Evolutionary conservation across 2,888 invertebrate genomes (phyloP), one percentile per base, ranked within the genome.

Genomic region (Drosophila hamatofila): DNA sequence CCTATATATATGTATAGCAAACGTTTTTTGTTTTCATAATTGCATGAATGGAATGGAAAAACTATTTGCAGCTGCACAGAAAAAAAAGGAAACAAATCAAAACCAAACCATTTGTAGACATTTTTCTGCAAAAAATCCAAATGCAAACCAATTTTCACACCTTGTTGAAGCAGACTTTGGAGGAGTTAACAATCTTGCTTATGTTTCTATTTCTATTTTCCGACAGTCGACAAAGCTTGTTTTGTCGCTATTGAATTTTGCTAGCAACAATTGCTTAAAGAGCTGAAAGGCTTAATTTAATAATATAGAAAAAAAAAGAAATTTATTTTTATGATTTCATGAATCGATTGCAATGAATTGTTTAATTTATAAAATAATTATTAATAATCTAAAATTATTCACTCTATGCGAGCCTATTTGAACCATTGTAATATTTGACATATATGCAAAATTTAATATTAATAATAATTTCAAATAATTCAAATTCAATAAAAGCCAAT

Each of bases 51-150:
- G 27, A 72, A 44, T 55, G 30, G 41, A 21, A 4, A 42, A 61
- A 72, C 49, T 44, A 27, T 21, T 69, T 64, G 57, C 74, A 75
- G 74, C 74, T 74, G 70, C 64, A 30, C 37, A 18, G n/a, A 18
- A 14, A 52, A 42, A 42, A 42, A 4, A 5, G 25, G 21, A 42
- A 21, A 42, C 6, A 12, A 42, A 41, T 18, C 41, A 41, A 41
- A 21, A 7, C 12, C n/a, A 54, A 54, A 49, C 39, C 33, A 21
- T 54, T 48, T 37, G n/a, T 48, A 59, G 72, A 72, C 62, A 49
- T 14, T 35, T 63, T 75, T 57, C 75, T 37, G 37, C 51, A 39
- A 37, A 21, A 21, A 14, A 23, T 23, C n/a, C 30, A 46, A 41
- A 23, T 27, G 6, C 39, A 41, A 30, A 18, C 12, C 49, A 60